These are phyloP conservation scores for Paramormyrops kingsleyae DNA, from an alignment of 2,113 vertebrate species.

Conservation along the genomic window DNA sequence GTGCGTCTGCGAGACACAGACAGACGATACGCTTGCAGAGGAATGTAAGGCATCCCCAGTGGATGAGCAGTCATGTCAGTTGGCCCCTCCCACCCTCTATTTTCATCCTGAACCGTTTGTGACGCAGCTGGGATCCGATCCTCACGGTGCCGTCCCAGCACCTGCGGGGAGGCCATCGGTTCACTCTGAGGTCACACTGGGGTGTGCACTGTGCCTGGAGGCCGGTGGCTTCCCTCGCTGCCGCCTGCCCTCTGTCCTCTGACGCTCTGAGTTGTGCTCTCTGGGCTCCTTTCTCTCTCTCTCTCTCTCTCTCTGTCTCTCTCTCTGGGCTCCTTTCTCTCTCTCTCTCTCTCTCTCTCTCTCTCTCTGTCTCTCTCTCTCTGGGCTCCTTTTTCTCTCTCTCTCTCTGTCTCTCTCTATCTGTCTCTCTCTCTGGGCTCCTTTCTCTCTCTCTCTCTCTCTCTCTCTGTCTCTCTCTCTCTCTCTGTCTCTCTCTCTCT, in stretches of 20 bases:
- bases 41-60: constrained; percentile 20
- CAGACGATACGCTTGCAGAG: background rate
- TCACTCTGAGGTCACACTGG: background rate
- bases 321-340: no score
- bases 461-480: background rate
- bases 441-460: no score
- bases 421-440: no score
- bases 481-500: no score
- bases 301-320: no score
- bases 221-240: background rate
- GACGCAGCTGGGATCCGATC: background rate
- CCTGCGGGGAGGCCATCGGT: background rate
- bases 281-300: background rate
- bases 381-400: no score
- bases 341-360: background rate
- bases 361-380: background rate
- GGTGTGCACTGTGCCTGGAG: background rate
- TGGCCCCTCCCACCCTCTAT: background rate
- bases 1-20: background rate
- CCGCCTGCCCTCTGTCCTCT: background rate
- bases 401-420: background rate
- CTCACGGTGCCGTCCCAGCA: background rate
- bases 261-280: background rate
- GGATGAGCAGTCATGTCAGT: background rate
- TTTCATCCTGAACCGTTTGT: background rate